Conservation (phyloP, 2,888 invertebrate genomes). For the Melanostoma scalare region DNA sequence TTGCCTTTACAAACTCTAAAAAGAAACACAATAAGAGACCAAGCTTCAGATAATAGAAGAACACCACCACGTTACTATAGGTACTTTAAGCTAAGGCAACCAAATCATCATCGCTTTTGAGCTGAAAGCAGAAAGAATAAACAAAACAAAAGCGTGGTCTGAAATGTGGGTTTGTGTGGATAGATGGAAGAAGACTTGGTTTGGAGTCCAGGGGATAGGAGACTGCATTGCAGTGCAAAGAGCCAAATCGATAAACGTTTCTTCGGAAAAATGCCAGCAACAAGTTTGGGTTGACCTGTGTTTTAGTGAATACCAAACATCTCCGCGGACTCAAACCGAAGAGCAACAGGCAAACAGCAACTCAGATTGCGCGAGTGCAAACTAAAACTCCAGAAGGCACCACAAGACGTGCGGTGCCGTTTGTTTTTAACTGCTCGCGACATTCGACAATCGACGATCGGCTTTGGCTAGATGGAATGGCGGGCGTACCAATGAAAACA, state of each 20-base stretch:
- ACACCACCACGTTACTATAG: constrained; percentile 4
- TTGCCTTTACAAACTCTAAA: constrained; percentile 7
- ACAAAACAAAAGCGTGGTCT: constrained; percentile 53
- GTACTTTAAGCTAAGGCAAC: constrained; percentile 40
- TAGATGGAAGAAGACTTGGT: constrained; percentile 17
- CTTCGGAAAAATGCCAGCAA: constrained; percentile 68
- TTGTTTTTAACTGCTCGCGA: constrained; percentile 34
- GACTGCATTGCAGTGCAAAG: background rate
- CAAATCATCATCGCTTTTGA: constrained; percentile 29
- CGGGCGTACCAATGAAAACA: constrained; percentile 64
- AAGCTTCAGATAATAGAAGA: constrained; percentile 22
- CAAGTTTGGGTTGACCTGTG: constrained; percentile 68
- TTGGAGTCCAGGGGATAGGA: constrained; percentile 4
- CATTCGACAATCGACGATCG: constrained; percentile 19
- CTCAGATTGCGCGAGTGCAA: background rate
- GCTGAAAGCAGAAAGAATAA: constrained; percentile 19
- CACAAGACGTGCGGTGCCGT: background rate
- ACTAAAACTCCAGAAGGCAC: constrained; percentile 7
- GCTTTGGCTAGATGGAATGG: constrained; percentile 26
- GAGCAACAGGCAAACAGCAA: constrained; percentile 6
- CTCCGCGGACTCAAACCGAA: constrained; percentile 46
- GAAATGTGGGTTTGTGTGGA: constrained; percentile 38
- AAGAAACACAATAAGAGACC: background rate
- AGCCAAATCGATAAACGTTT: constrained; percentile 65
- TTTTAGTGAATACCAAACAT: constrained; percentile 65